phyloP scores from a whole-genome alignment of 2,888 invertebrate genomes.

The Dichetophora obliterata region DNA sequence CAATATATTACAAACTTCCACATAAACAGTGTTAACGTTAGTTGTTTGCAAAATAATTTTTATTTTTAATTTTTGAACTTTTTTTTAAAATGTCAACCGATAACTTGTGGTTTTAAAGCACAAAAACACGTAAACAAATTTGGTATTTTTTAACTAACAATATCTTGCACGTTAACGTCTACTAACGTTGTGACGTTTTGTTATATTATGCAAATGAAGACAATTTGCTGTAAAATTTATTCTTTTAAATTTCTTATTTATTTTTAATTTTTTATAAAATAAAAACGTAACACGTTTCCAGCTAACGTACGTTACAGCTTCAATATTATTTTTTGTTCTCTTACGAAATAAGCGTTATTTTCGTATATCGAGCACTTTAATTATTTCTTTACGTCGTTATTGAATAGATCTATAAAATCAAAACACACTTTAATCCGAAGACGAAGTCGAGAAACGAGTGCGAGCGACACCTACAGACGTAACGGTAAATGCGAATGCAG shows the following conservation, averaged over 20 bases:
- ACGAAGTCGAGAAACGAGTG: constrained; percentile 32
- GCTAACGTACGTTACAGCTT: neutral
- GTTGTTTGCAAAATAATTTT: neutral
- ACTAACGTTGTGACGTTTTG: too few species aligned
- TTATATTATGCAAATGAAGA: too few species aligned
- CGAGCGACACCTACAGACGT: constrained; percentile 43
- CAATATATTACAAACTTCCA: neutral
- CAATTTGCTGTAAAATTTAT: neutral
- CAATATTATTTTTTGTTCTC: neutral
- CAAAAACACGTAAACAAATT: too few species aligned
- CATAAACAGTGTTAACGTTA: constrained; percentile 26
- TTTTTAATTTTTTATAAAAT: constrained; percentile 41
- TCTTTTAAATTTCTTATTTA: neutral
- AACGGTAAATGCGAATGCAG: constrained; percentile 51
- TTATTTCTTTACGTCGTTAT: neutral
- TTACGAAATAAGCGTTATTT: neutral
- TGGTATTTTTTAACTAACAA: too few species aligned
- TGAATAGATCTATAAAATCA: neutral
- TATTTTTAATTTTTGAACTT: too few species aligned
- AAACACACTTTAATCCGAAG: constrained; percentile 13
- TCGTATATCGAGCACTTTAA: neutral
- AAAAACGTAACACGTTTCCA: constrained; percentile 43
- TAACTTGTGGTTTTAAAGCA: too few species aligned
- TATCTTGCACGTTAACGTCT: too few species aligned
- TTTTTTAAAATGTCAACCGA: too few species aligned